Evolutionary conservation across 2,797 vertebrate genomes (phyloP), one percentile per base, ranked within the genome.

Genomic region (Babyrousa celebensis): DNA sequence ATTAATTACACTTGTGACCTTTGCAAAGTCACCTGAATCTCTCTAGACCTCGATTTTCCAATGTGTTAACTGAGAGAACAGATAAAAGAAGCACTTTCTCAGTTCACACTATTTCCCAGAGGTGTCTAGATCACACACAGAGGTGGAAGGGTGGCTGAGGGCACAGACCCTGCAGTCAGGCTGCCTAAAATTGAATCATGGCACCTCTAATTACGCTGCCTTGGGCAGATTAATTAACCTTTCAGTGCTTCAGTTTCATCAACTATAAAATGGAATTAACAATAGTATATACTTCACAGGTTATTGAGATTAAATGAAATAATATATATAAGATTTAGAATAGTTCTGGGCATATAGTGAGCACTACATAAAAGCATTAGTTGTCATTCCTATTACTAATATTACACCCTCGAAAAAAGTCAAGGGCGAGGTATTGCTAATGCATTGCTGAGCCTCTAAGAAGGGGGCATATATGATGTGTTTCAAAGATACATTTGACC

Each of bases 21-120:
- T 91, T 85, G 29, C 25, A 94, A 77, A 96, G 83, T 82, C 86
- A 60, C 71, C 43, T 60, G 27, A 58, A 71, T 87, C 56, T 93
- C 54, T 75, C 84, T 40, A 58, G 62, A 83, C 10, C 17, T 96
- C 71, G 62, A n/a, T 12, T 94, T 82, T 27, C 54, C 62, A 68
- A 78, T 25, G 12, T 32, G 21, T 18, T 70, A 62, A 86, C 11
- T 25, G 8, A 94, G 17, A 70, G 12, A 92, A 85, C 6, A 32
- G 23, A 72, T 25, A 43, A 36, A 63, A 60, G n/a, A 65, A 18
- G 56, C 18, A 25, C n/a, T 52, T 63, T 58, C 65, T 56, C 43
- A 75, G 58, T 14, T 79, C 43, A 56, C 63, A 29, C 11, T n/a
- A 5, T 54, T 62, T 32, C 29, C 10, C 21, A 58, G 27, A 79